Evolutionary conservation across 2,888 invertebrate species (phyloP).

Genomic region (Alviniconcha strummeri): DNA sequence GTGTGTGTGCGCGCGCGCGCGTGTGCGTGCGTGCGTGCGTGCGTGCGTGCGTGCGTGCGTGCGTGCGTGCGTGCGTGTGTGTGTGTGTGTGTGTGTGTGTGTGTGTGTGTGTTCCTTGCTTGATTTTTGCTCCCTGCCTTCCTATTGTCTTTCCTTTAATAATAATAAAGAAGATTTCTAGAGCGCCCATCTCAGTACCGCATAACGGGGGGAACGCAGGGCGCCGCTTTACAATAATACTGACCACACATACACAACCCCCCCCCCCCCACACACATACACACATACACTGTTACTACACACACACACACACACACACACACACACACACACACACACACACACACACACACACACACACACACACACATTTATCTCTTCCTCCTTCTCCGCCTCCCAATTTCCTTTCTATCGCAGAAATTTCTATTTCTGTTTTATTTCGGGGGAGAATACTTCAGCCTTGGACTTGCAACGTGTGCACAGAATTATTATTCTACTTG

Average conservation of each 20-base stretch:
- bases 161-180: no score
- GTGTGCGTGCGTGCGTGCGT: neutral
- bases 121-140: no score
- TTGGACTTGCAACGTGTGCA: no score
- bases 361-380: neutral
- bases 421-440: neutral
- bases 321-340: no score
- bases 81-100: slow-evolving; percentile 1
- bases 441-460: no score
- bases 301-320: neutral
- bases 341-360: neutral
- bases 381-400: neutral
- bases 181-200: no score
- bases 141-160: no score
- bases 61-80: neutral
- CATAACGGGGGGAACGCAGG: no score
- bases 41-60: neutral
- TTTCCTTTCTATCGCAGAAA: neutral
- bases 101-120: neutral
- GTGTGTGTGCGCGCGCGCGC: neutral
- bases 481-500: no score
- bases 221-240: no score
- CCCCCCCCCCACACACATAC: neutral
- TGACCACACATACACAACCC: neutral
- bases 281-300: neutral